Evolutionary conservation across 2,888 invertebrate species (phyloP).

Genomic region (Sepioteuthis lessoniana): DNA sequence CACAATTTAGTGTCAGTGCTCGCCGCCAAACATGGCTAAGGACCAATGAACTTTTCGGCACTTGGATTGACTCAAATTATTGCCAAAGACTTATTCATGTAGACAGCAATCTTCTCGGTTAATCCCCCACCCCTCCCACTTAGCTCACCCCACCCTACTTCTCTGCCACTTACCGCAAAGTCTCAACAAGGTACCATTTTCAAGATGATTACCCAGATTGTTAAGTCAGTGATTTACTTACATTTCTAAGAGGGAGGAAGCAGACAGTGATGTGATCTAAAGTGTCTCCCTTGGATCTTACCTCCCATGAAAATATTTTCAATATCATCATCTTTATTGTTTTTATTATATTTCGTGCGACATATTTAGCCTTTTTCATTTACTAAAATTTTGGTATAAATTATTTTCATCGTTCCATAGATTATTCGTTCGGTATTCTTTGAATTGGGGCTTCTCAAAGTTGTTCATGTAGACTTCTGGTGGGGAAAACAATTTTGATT

Average conservation of each 20-base stretch:
- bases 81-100: not conserved
- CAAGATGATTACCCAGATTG: not conserved
- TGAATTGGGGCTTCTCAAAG: no score
- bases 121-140: not conserved
- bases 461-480: no score
- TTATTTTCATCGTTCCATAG: no score
- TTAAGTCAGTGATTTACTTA: not conserved
- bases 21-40: not conserved
- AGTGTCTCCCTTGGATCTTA: not conserved
- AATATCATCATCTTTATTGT: no score
- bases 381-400: no score
- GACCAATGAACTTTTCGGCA: not conserved
- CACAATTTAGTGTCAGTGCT: no score
- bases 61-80: constrained; percentile 18
- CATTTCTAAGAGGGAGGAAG: not conserved
- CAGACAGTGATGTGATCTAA: not conserved
- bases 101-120: constrained; percentile 1
- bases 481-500: no score
- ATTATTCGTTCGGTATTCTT: no score
- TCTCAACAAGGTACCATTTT: not conserved
- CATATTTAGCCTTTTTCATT: no score
- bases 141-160: not conserved
- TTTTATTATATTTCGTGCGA: no score
- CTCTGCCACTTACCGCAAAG: not conserved
- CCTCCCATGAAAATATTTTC: not conserved